These are phyloP conservation scores for Ctenoplectra terminalis DNA, from an alignment of 1,140 invertebrate species.

Conservation along the genomic window DNA sequence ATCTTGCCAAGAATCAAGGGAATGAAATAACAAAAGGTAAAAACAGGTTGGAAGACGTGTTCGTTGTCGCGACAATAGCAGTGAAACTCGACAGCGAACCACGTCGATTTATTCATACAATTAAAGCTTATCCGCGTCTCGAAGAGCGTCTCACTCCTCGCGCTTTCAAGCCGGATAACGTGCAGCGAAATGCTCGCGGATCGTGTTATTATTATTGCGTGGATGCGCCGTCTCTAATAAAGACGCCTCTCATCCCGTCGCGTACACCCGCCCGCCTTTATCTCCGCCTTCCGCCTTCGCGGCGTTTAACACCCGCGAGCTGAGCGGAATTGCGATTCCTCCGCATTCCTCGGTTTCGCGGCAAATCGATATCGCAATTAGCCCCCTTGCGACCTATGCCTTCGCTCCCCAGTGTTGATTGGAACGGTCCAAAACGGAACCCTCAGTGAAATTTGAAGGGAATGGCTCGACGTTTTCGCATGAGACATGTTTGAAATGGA, in stretches of 20 bases:
- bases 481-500: too few species aligned
- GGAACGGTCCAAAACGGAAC: background rate
- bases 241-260: conserved; percentile 10
- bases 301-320: background rate
- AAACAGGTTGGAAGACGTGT: background rate
- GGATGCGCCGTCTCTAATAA: conserved; percentile 24
- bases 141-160: background rate
- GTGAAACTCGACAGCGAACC: background rate
- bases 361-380: conserved; percentile 43
- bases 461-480: too few species aligned
- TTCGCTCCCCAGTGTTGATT: background rate
- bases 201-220: conserved; percentile 37
- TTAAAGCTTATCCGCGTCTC: conserved; percentile 18
- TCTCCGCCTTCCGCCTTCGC: conserved; percentile 19
- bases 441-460: background rate
- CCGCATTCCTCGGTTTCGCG: background rate
- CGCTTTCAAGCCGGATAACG: background rate
- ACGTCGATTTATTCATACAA: conserved; percentile 28
- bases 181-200: background rate
- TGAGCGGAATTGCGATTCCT: background rate
- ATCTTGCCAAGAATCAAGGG: background rate
- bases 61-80: background rate
- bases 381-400: background rate
- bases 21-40: background rate
- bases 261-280: conserved; percentile 8